A percentile compares a stretch with the other conserved stretches of the same genome.
These are phyloP conservation scores for Oreochromis grahami DNA, from an alignment of 2,797 vertebrate species.

Conservation along the genomic window DNA sequence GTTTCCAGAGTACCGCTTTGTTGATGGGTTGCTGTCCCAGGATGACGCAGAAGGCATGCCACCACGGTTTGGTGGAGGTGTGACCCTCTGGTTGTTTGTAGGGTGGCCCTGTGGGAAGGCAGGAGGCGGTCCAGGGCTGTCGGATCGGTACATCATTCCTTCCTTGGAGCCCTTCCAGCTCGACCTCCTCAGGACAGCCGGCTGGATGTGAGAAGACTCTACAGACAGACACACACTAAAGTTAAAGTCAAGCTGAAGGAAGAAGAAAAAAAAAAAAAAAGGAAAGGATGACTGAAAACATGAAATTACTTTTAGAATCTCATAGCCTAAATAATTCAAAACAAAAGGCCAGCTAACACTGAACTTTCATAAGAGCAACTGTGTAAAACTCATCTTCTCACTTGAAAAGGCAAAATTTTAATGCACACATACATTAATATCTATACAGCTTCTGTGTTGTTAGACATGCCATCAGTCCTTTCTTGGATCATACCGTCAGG, in stretches of 20 bases:
- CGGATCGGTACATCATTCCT: conserved; percentile 84
- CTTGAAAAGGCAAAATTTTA: background rate
- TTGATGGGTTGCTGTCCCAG: conserved; percentile 89
- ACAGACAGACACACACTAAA: background rate
- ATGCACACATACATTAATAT: background rate
- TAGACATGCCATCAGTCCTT: background rate
- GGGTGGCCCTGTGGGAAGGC: conserved; percentile 85
- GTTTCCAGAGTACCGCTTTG: conserved; percentile 92
- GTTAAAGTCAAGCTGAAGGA: background rate
- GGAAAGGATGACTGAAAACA: background rate
- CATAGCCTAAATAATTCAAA: background rate
- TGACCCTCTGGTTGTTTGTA: conserved; percentile 84
- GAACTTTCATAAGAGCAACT: background rate
- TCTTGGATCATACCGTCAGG: background rate
- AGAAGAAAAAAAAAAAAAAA: background rate
- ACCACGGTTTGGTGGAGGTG: conserved; percentile 86
- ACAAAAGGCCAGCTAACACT: background rate
- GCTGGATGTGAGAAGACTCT: conserved; percentile 82
- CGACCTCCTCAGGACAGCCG: conserved; percentile 85
- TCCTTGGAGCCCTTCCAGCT: conserved; percentile 99
- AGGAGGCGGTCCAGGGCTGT: conserved; percentile 84
- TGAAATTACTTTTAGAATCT: background rate
- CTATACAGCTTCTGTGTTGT: background rate
- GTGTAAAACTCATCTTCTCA: background rate
- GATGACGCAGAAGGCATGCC: conserved; percentile 82